Conservation (phyloP, 1,140 invertebrate genomes). For the Macrocentrus cingulum region DNA sequence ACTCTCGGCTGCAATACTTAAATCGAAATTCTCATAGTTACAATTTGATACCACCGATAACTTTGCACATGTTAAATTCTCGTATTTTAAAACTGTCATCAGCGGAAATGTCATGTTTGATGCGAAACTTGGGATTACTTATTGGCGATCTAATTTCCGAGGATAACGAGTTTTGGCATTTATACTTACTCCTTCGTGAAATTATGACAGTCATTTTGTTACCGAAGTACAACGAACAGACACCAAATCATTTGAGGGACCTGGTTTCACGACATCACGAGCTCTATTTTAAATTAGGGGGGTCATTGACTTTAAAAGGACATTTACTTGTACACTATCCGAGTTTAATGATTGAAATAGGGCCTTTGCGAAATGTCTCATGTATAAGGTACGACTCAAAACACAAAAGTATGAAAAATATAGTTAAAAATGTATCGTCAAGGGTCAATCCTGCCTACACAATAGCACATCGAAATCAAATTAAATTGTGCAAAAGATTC, state of each 20-base stretch:
- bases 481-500: too few relatives aligned
- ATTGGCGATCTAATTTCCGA: conserved; percentile 32
- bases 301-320: conserved; percentile 28
- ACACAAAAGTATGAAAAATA: conserved; percentile 31
- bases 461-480: conserved; percentile 33
- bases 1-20: too few relatives aligned
- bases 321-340: conserved; percentile 29
- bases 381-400: conserved; percentile 31
- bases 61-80: conserved; percentile 24
- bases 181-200: conserved; percentile 29
- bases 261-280: conserved; percentile 15
- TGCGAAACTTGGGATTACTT: conserved; percentile 29
- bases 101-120: conserved; percentile 33
- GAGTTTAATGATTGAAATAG: conserved; percentile 27
- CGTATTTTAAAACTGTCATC: conserved; percentile 30
- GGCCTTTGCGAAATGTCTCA: conserved; percentile 21
- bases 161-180: conserved; percentile 27
- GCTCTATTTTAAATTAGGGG: conserved; percentile 12
- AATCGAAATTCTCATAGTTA: conserved; percentile 21
- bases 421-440: conserved; percentile 26
- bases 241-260: neutral
- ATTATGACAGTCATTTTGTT: conserved; percentile 31
- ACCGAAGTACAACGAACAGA: conserved; percentile 16
- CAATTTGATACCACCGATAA: conserved; percentile 22
- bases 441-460: conserved; percentile 27